Evolutionary conservation across 2,888 invertebrate genomes (phyloP).

Genomic region (Philereme vetulata): DNA sequence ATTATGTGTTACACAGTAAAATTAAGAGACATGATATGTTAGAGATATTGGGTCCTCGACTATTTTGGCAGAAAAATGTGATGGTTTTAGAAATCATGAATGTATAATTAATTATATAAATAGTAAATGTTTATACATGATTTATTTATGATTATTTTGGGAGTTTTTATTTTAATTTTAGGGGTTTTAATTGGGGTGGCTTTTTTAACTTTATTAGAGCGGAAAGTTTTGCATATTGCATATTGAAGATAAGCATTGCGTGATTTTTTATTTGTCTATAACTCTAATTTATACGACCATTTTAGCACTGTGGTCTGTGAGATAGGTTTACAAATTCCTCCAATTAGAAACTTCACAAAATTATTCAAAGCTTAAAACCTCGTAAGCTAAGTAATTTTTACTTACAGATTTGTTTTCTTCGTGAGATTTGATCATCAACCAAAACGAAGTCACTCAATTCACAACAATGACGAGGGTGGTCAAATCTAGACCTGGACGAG

Average conservation of each 20-base stretch:
- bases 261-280: neutral
- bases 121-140: conserved; percentile 81
- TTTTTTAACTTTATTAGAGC: conserved; percentile 89
- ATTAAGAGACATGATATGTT: too few species aligned
- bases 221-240: conserved; percentile 88
- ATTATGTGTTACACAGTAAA: too few species aligned
- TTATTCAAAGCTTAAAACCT: too few species aligned
- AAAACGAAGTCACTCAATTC: conserved; percentile 1
- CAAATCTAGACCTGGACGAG: neutral
- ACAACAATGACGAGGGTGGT: neutral
- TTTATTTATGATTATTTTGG: conserved; percentile 66
- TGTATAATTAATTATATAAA: conserved; percentile 81
- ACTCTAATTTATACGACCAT: neutral
- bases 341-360: too few species aligned
- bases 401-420: conserved; percentile 20
- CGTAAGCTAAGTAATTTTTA: neutral
- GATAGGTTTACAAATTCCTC: too few species aligned
- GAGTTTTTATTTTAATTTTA: conserved; percentile 81
- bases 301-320: too few species aligned
- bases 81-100: conserved; percentile 88
- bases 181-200: conserved; percentile 86
- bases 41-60: conserved; percentile 27
- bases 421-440: conserved; percentile 5
- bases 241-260: too few species aligned
- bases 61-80: conserved; percentile 88